Evolutionary conservation across 2,888 invertebrate species (phyloP), one percentile per base, ranked within the genome.

Genomic region (Ennomos quercinarius): DNA sequence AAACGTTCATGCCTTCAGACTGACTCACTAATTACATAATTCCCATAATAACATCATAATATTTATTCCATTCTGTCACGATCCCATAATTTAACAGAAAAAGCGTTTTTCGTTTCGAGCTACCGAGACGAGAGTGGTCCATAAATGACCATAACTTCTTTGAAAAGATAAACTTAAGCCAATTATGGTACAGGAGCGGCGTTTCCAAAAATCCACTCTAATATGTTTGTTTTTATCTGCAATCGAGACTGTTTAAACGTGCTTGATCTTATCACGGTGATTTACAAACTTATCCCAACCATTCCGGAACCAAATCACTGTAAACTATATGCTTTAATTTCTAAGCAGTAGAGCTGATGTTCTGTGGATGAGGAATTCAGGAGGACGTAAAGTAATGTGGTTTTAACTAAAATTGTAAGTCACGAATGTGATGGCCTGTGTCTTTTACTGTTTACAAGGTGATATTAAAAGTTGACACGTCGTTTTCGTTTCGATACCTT

Each of bases 141-240:
- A 78, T 76, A 86, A 90, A 88, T 83, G 87, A 83, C 87, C 87
- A 86, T 83, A 82, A 82, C 71, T 91, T 91, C 91, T 81, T 76
- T 83, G 91, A 90, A 91, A 74, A 88, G 86, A 89, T 91, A 88
- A 90, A 85, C 72, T 81, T 79, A 67, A 74, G 72, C 89, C 91
- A 90, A 89, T 91, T 91, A 90, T 83, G 83, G 84, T 67, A 69
- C 80, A 71, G 73, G 72, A 81, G 87, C 87, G 86, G 88, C 74
- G 81, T 87, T 89, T 89, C 89, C 89, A 87, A 89, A 90, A 90
- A 90, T 87, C 81, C 75, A 74, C 81, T 81, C 84, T 82, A 80
- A 63, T 73, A 74, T 72, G 63, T 66, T 74, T 67, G 68, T 74
- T 80, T 83, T 88, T 88, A 89, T 89, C 89, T 84, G 45, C 48